Percentiles rank a stretch among this genome's conserved stretches.
These are phyloP conservation scores for Otis tarda DNA, from an alignment of 2,113 vertebrate species.

Conservation along the genomic window DNA sequence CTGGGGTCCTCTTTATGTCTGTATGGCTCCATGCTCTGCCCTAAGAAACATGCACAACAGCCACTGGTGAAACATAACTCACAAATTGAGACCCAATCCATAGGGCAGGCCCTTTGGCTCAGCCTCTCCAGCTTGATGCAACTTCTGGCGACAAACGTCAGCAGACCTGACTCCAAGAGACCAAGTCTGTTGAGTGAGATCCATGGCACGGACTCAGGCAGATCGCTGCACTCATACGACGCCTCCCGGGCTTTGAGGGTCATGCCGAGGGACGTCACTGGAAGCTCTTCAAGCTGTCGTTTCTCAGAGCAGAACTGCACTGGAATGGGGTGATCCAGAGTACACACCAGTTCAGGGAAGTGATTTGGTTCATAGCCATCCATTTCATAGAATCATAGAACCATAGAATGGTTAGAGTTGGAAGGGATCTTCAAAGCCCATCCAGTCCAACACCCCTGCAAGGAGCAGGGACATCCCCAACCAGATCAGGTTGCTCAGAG, in stretches of 20 bases:
- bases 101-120: not conserved
- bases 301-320: not conserved
- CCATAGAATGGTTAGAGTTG: no score
- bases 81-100: not conserved
- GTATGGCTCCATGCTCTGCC: not conserved
- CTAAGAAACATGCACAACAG: not conserved
- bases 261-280: not conserved
- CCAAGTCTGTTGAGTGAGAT: not conserved
- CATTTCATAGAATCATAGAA: not conserved
- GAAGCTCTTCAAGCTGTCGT: not conserved
- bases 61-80: not conserved
- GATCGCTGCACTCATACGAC: not conserved
- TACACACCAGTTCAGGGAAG: not conserved
- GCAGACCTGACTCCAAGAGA: not conserved
- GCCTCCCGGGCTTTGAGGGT: not conserved
- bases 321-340: not conserved
- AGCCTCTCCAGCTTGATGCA: not conserved
- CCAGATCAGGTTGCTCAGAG: no score
- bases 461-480: no score
- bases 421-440: no score
- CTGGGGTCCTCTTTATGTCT: no score
- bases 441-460: no score
- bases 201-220: not conserved
- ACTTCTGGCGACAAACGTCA: not conserved
- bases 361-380: not conserved